A percentile compares a stretch with the other conserved stretches of the same genome.
Conservation (phyloP, 2,888 invertebrate genomes). For the Oscheius sp. region DNA sequence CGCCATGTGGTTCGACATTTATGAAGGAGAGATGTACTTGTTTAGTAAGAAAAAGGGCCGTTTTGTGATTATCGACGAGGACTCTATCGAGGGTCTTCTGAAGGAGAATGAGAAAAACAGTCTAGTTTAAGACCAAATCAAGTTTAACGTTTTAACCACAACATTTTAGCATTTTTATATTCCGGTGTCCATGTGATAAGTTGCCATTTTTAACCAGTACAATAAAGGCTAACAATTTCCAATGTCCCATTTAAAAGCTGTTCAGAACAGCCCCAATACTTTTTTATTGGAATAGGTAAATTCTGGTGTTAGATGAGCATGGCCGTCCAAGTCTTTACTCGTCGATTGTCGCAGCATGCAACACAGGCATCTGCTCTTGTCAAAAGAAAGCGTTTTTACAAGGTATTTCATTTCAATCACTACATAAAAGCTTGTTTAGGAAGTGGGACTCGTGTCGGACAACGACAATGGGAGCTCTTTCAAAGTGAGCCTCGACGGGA, state of each 20-base stretch:
- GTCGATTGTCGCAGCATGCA: conserved; percentile 25
- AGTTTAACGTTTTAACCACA: conserved; percentile 5
- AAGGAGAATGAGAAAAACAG: conserved; percentile 77
- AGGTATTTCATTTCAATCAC: conserved; percentile 40
- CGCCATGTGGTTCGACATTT: conserved; percentile 97
- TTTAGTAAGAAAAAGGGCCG: conserved; percentile 79
- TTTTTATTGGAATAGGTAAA: background rate
- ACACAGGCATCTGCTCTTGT: conserved; percentile 51
- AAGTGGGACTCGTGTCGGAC: conserved; percentile 55
- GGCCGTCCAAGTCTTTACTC: background rate
- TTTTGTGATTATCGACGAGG: conserved; percentile 88
- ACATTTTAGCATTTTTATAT: conserved; percentile 3
- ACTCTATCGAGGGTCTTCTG: conserved; percentile 82
- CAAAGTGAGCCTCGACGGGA: conserved; percentile 60
- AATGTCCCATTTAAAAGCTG: background rate
- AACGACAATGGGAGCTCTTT: conserved; percentile 41
- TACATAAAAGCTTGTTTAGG: conserved; percentile 37
- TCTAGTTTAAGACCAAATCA: conserved; percentile 3
- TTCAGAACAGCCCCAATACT: too few relatives aligned
- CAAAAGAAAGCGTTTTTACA: conserved; percentile 54
- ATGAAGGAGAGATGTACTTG: conserved; percentile 89
- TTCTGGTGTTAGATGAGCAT: conserved; percentile 21
- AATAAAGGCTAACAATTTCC: background rate
- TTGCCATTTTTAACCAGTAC: conserved; percentile 18
- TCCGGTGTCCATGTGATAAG: conserved; percentile 7